These are phyloP conservation scores for Clitarchus hookeri DNA, from an alignment of 2,888 invertebrate species.

Conservation along the genomic window DNA sequence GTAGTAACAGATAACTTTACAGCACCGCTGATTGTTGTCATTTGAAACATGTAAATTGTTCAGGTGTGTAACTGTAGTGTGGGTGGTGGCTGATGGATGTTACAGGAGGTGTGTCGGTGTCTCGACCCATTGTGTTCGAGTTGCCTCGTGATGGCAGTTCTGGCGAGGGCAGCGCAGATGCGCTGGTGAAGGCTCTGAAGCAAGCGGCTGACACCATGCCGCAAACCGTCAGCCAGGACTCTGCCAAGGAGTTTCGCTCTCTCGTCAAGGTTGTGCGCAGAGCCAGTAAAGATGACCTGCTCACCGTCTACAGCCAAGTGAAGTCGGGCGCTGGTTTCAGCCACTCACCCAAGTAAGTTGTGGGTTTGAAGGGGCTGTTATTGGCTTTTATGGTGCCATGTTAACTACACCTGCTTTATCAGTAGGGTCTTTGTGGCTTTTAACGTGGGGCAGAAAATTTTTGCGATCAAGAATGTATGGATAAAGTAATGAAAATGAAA, in stretches of 20 bases:
- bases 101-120: slow-evolving; percentile 51
- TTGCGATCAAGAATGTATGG: too few relatives aligned
- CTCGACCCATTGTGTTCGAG: slow-evolving; percentile 72
- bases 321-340: slow-evolving; percentile 60
- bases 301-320: slow-evolving; percentile 68
- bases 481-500: too few relatives aligned
- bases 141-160: slow-evolving; percentile 57
- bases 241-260: slow-evolving; percentile 69
- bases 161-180: slow-evolving; percentile 59
- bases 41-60: slow-evolving; percentile 11
- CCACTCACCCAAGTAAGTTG: slow-evolving; percentile 24
- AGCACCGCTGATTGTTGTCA: neutral
- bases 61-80: too few relatives aligned
- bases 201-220: slow-evolving; percentile 65
- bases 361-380: neutral
- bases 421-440: too few relatives aligned
- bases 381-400: too few relatives aligned
- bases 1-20: too few relatives aligned
- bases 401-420: too few relatives aligned
- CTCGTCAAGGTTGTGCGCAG: slow-evolving; percentile 69
- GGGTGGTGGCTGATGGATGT: neutral
- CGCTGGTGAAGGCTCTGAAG: slow-evolving; percentile 63
- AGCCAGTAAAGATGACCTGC: slow-evolving; percentile 70
- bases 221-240: slow-evolving; percentile 65
- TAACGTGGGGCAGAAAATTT: too few relatives aligned